phyloP scores from a whole-genome alignment of 2,888 invertebrate species.

The Aphrophora alni region DNA sequence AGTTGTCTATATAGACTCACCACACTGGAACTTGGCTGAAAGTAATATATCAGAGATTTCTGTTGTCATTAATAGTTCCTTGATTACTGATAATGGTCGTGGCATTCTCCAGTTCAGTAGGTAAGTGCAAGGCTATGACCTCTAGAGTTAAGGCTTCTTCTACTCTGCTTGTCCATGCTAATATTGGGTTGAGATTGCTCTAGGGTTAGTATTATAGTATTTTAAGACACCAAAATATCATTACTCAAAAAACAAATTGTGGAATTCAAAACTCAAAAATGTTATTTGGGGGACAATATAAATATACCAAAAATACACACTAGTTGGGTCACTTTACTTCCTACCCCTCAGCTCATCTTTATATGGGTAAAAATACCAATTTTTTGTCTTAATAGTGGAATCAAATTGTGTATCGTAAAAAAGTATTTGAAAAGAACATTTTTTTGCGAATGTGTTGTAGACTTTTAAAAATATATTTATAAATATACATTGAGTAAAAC shows the following conservation, averaged over 20 bases:
- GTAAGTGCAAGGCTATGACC: constrained; percentile 45
- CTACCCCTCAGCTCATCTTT: too few species aligned
- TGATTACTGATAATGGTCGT: constrained; percentile 85
- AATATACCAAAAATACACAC: not conserved
- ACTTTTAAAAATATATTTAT: too few species aligned
- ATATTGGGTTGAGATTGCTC: not conserved
- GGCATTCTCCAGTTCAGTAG: constrained; percentile 87
- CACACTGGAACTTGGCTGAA: constrained; percentile 83
- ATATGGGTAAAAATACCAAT: too few species aligned
- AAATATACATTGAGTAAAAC: too few species aligned
- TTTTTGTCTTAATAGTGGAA: too few species aligned
- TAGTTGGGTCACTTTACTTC: too few species aligned
- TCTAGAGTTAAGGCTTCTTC: not conserved
- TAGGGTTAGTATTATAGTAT: too few species aligned
- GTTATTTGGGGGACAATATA: not conserved
- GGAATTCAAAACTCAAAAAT: not conserved
- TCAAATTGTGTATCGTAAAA: too few species aligned
- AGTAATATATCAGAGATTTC: constrained; percentile 91
- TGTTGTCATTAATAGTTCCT: constrained; percentile 84
- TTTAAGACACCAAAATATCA: too few species aligned
- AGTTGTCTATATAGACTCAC: constrained; percentile 82
- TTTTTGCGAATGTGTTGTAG: too few species aligned
- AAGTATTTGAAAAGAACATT: too few species aligned
- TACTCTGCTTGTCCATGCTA: not conserved
- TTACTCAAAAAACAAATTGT: too few species aligned